Evolutionary conservation across 1,140 invertebrate genomes (phyloP).

Genomic region (Musca domestica): DNA sequence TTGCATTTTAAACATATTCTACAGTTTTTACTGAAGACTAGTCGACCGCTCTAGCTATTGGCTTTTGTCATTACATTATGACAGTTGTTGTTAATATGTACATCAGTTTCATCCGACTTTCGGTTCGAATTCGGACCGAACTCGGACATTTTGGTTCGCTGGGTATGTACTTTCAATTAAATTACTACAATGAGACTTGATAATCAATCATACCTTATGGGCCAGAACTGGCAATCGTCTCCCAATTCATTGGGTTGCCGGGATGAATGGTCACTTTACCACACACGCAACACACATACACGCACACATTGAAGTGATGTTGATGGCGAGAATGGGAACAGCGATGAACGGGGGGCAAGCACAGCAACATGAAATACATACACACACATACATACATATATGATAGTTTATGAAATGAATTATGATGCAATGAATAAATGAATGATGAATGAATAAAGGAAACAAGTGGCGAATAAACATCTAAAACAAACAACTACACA

Average conservation of each 20-base stretch:
- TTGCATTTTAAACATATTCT: no score
- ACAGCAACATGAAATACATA: neutral
- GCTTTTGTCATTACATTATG: no score
- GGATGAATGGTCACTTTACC: constrained; percentile 41
- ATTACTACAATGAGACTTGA: no score
- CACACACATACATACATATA: neutral
- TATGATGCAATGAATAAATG: neutral
- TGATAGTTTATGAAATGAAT: neutral
- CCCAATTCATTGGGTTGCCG: constrained; percentile 37
- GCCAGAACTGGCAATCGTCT: constrained; percentile 52
- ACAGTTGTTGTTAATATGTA: no score
- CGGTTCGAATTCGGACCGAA: no score
- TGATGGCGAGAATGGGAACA: neutral
- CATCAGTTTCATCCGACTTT: no score
- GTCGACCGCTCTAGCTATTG: no score
- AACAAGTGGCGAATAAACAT: neutral
- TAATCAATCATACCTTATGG: constrained; percentile 50
- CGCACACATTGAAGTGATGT: constrained; percentile 31
- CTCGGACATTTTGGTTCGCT: no score
- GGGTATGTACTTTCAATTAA: no score
- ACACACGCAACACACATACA: constrained; percentile 35
- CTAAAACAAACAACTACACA: neutral
- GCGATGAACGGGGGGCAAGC: neutral
- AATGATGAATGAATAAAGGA: neutral
- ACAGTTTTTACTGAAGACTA: no score